Base-by-base conservation (phyloP, 2,797 vertebrate genomes). In the Gymnoscopelus microlampas region DNA sequence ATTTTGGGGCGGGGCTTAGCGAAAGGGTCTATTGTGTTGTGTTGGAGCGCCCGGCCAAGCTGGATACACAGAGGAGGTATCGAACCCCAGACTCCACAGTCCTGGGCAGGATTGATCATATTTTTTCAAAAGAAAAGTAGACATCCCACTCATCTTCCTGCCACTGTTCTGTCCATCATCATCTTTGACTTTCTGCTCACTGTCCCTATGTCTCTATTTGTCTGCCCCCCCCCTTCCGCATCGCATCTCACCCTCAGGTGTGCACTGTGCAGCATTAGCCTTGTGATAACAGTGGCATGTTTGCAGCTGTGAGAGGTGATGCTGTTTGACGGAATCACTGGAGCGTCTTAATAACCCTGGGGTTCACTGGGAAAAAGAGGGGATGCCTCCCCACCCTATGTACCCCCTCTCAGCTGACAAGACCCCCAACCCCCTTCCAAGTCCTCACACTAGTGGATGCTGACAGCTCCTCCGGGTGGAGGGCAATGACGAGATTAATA, bases 261-360 rank as follows among this genome's bases (percentile, higher is more conserved):
- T 29, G 61, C 65, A 84, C 74, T 29, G 26, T 29, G 61, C 65
- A 84, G 76, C 77, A 65, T 60, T 24, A 48, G 68, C 70, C 75
- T 80, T 54, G 77, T 77, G 72, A 79, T 71, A 69, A 76, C 80
- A 70, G 68, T 23, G 66, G 64, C 71, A 71, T 74, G 71, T 67
- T 53, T 67, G 70, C 3, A 1, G 29, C 2, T 47, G 39, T 63
- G 69, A 73, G 66, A 35, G 59, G 47, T 76, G 76, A 85, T 66
- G 39, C 53, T 85, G 85, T 87, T 81, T 88, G 87, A 88, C 85
- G 78, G 62, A 73, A 59, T 69, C 63, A 11, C 65, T 63, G 67
- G 67, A 80, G 83, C 66, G 7, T 80, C 62, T 56, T 78, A 77
- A 12, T 26, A 53, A 70, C 78, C 53, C 53, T 9, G 8, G 53